phyloP scores from a whole-genome alignment of 1,140 invertebrate species.

The Vollenhovia emeryi region DNA sequence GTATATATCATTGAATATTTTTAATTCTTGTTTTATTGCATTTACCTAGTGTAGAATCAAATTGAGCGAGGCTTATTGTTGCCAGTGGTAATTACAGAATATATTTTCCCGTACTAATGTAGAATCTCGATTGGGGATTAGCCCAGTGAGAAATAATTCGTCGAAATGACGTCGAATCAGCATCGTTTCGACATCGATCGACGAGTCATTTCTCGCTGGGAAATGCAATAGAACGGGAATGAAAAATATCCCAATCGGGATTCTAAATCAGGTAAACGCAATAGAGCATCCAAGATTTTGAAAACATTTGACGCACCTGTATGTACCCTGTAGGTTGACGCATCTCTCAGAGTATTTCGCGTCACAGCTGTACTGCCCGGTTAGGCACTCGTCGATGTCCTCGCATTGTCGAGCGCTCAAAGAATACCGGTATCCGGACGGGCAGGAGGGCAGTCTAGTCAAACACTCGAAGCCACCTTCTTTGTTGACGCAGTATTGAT shows the following conservation, averaged over 20 bases:
- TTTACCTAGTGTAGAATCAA: not conserved
- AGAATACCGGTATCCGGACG: slow-evolving; percentile 78
- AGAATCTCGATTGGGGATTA: too few relatives aligned
- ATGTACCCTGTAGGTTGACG: slow-evolving; percentile 87
- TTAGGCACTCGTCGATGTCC: slow-evolving; percentile 88
- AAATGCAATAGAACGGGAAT: too few relatives aligned
- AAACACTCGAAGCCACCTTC: slow-evolving; percentile 85
- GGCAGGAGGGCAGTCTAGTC: slow-evolving; percentile 76
- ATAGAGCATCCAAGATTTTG: not conserved
- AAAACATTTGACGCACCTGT: slow-evolving; percentile 80
- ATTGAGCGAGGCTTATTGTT: too few relatives aligned
- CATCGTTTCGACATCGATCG: too few relatives aligned
- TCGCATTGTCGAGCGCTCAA: slow-evolving; percentile 83
- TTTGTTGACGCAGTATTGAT: slow-evolving; percentile 85
- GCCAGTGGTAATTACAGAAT: too few relatives aligned
- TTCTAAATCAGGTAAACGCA: too few relatives aligned
- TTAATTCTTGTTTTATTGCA: not conserved
- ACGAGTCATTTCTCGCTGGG: too few relatives aligned
- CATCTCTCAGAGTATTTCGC: slow-evolving; percentile 84
- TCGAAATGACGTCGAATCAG: too few relatives aligned
- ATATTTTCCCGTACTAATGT: too few relatives aligned
- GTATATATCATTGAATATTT: not conserved
- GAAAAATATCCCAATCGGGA: too few relatives aligned
- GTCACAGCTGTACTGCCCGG: slow-evolving; percentile 81
- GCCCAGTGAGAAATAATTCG: too few relatives aligned